Conservation (phyloP, 1,140 invertebrate species). For the Apis cerana region DNA sequence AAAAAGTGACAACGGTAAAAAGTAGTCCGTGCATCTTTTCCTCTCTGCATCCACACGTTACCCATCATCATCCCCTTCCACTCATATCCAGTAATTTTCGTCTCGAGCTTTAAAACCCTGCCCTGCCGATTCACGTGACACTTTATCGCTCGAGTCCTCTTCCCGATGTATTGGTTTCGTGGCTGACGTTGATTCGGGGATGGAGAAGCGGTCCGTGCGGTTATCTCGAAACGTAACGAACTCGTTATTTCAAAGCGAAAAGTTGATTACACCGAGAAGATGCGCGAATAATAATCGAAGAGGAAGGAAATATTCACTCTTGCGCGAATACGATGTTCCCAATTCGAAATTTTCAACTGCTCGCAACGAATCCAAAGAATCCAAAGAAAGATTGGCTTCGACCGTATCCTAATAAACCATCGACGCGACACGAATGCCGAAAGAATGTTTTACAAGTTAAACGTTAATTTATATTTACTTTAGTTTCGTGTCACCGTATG, state of each 20-base stretch:
- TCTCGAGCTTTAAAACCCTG: background rate
- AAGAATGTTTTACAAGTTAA: background rate
- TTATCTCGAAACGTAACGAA: background rate
- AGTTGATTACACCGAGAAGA: no score
- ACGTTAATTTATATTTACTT: background rate
- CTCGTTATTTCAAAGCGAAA: no score
- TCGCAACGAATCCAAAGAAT: no score
- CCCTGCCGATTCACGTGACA: conserved; percentile 2
- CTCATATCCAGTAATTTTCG: background rate
- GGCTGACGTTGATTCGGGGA: no score
- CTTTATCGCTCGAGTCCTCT: background rate
- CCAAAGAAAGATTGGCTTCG: no score
- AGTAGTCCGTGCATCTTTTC: conserved; percentile 56
- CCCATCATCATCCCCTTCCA: background rate
- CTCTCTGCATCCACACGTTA: no score
- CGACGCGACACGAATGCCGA: no score
- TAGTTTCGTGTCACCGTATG: background rate
- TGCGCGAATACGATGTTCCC: no score
- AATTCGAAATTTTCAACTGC: no score
- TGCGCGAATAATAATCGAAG: no score
- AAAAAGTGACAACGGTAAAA: conserved; percentile 70
- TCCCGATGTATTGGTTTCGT: background rate
- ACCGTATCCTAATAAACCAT: no score
- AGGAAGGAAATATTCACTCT: no score
- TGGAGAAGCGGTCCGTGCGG: background rate